Base-by-base conservation (phyloP, 2,113 vertebrate genomes). In the Fregata magnificens region DNA sequence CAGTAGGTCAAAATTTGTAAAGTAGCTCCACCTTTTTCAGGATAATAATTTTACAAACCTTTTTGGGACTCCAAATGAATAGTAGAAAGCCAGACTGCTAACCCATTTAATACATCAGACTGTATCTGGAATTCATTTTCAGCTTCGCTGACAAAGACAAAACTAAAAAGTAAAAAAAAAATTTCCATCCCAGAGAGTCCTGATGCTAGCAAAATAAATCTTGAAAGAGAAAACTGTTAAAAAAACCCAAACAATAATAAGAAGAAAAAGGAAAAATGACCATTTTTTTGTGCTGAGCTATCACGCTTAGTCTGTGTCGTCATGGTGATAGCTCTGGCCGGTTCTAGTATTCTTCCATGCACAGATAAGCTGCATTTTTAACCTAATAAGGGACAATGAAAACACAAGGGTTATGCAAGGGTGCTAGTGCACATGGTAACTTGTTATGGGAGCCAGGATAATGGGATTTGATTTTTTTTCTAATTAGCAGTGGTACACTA, bases 351-450 rank as follows among this genome's bases (percentile, higher is more conserved):
- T 95, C 70, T 80, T 88, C 69, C 53, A n/a, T 71, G 59, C 38
- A 78, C 29, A 79, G 45, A 81, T 89, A 86, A 88, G 34, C 44
- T 88, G 61, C 32, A 29, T 91, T 92, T 93, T 96, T 90, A 91
- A 78, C 44, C 69, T 92, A 79, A 74, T 63, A 88, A 89, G 36
- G 52, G 47, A 66, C 74, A 93, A 34, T 28, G n/a, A 80, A 82
- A 94, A 83, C 45, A 72, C 14, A 53, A 44, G 44, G 38, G 69
- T 88, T 88, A 86, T 67, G 28, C 49, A 83, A 70, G 36, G 18
- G 52, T 83, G 63, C 28, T 56, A 40, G 13, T 52, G 29, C 55
- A 21, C 47, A 36, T 83, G 25, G 28, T 58, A 74, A 40, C 24
- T 73, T 88, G 16, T 74, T 97, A 40, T 16, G 19, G 40, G 36